Conservation (phyloP, 1,140 invertebrate species). For the Globodera rostochiensis region DNA sequence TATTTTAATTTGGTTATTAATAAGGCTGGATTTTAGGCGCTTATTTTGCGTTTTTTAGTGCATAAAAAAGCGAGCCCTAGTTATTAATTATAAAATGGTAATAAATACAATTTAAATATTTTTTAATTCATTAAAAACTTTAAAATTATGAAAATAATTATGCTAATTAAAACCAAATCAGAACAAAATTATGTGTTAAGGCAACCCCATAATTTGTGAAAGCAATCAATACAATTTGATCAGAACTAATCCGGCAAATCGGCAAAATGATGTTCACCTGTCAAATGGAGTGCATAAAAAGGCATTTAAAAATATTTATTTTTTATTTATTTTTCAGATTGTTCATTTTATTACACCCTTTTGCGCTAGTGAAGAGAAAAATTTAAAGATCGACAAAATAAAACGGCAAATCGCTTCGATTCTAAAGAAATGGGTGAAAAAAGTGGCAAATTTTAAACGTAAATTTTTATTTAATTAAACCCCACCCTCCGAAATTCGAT, state of each 20-base stretch:
- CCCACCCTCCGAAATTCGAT: too few species aligned
- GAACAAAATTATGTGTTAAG: too few species aligned
- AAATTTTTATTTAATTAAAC: constrained; percentile 3
- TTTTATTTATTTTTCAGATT: background rate
- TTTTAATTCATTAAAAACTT: too few species aligned
- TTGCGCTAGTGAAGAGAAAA: background rate
- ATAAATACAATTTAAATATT: too few species aligned
- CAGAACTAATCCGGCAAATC: background rate
- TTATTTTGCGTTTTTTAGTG: too few species aligned
- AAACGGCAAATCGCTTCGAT: background rate
- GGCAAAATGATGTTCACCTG: background rate
- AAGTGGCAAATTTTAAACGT: background rate
- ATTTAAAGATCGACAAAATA: background rate
- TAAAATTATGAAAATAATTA: too few species aligned
- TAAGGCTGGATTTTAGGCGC: too few species aligned
- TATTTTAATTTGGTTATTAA: too few species aligned
- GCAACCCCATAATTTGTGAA: background rate
- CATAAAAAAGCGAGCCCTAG: too few species aligned
- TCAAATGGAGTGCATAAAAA: background rate
- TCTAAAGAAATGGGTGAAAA: background rate
- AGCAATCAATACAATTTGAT: background rate
- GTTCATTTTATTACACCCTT: background rate
- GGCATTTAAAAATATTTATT: background rate
- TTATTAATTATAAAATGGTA: too few species aligned
- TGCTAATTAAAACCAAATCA: too few species aligned